These are phyloP conservation scores for Sebastes flavidus DNA, from an alignment of 2,797 vertebrate genomes.

Conservation along the genomic window DNA sequence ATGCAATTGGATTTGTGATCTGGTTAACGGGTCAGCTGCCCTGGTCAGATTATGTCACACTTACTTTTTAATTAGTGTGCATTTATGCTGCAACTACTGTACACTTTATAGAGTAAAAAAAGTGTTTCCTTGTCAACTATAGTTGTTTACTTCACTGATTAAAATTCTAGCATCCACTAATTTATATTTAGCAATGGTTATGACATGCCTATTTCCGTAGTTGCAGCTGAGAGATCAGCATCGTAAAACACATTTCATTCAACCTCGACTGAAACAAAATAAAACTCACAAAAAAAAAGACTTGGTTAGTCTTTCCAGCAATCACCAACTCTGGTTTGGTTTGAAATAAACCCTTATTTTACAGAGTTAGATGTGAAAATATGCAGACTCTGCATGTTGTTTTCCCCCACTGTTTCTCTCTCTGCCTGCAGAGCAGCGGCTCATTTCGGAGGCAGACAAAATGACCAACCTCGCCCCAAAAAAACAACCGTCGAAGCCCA, in stretches of 20 bases:
- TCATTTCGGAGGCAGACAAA: accelerated
- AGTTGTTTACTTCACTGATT: neutral
- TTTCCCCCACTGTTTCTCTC: no score
- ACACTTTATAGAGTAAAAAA: neutral
- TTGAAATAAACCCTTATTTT: no score
- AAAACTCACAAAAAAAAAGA: no score
- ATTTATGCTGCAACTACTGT: neutral
- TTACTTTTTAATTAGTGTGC: neutral
- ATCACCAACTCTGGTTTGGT: no score
- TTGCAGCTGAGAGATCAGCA: no score
- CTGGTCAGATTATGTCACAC: neutral
- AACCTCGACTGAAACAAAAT: no score
- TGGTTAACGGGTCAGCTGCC: neutral
- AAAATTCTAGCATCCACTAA: neutral
- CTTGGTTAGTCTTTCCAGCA: no score
- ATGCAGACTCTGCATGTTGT: no score
- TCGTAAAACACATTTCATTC: no score
- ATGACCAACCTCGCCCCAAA: accelerated
- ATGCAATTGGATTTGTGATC: neutral
- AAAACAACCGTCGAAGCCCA: accelerated
- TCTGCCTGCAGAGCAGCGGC: no score
- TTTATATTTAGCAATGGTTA: neutral
- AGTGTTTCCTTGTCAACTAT: neutral
- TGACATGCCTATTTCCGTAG: neutral
- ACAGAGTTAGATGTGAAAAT: no score